A percentile compares a stretch with the other conserved stretches of the same genome.
Evolutionary conservation across 2,888 invertebrate genomes (phyloP).

Genomic region (Tetragnatha montana): DNA sequence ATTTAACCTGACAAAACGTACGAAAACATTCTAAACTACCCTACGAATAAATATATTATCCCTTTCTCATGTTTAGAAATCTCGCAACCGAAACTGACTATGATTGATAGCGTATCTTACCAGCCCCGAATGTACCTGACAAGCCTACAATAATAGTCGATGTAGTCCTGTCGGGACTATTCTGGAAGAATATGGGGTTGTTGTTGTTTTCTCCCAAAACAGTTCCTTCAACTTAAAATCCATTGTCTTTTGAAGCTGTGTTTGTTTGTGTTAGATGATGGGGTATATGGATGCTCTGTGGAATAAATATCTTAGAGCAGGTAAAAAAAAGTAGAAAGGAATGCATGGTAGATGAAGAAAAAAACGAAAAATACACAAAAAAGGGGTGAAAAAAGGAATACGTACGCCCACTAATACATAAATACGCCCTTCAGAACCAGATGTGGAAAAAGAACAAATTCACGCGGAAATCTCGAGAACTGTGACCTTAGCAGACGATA

Average conservation of each 20-base stretch:
- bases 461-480: conserved; percentile 52
- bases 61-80: not conserved
- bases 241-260: conserved; percentile 21
- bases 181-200: not conserved
- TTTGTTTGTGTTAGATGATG: not conserved
- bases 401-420: conserved; percentile 43
- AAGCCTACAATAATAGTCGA: conserved; percentile 40
- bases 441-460: conserved; percentile 59
- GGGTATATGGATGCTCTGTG: not conserved
- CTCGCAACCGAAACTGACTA: conserved; percentile 8
- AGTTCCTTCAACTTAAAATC: conserved; percentile 2
- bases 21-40: not conserved
- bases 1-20: not conserved
- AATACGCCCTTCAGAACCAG: conserved; percentile 56
- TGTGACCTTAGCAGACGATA: conserved; percentile 65
- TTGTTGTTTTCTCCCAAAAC: conserved; percentile 12
- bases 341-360: conserved; percentile 6
- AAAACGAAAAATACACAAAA: not conserved
- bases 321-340: conserved; percentile 14
- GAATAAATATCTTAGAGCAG: conserved; percentile 28
- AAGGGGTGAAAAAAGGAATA: not conserved
- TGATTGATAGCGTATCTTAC: conserved; percentile 55
- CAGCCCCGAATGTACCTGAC: conserved; percentile 30
- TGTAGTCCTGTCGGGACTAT: not conserved
- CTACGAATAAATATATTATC: not conserved